Evolutionary conservation across 1,140 invertebrate genomes (phyloP).

Genomic region (Aricia agestis): DNA sequence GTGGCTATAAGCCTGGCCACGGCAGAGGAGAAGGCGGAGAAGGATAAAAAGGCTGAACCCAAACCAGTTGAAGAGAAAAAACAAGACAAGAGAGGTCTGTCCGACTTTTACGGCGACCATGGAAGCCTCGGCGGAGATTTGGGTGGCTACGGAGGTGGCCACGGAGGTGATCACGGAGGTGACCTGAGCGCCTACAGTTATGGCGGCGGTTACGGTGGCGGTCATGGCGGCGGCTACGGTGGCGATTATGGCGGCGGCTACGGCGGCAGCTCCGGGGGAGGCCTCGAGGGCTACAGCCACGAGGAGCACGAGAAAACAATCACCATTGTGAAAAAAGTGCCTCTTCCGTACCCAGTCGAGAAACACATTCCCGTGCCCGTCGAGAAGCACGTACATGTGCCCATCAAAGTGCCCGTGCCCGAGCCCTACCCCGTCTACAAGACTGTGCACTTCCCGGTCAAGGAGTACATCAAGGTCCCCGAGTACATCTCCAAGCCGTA

Average conservation of each 20-base stretch:
- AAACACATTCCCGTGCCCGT: conserved; percentile 78
- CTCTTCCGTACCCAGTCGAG: conserved; percentile 79
- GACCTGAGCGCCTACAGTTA: conserved; percentile 18
- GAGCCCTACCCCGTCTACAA: conserved; percentile 80
- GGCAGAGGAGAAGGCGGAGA: conserved; percentile 75
- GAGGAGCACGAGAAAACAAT: conserved; percentile 80
- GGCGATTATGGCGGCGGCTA: conserved; percentile 34
- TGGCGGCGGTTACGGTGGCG: conserved; percentile 17
- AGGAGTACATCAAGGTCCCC: conserved; percentile 80
- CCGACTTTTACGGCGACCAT: conserved; percentile 74
- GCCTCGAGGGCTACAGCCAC: conserved; percentile 29
- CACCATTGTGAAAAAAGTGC: conserved; percentile 84
- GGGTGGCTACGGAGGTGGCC: conserved; percentile 36
- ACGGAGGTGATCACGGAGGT: conserved; percentile 37
- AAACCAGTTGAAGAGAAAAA: conserved; percentile 72
- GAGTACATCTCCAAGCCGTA: conserved; percentile 79
- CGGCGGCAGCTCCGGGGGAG: conserved; percentile 6
- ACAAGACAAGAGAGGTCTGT: conserved; percentile 81
- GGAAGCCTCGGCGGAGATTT: conserved; percentile 37
- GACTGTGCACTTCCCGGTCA: conserved; percentile 79
- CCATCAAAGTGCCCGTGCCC: conserved; percentile 78
- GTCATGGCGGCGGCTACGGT: conserved; percentile 32
- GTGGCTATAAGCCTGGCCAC: conserved; percentile 72
- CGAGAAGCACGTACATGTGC: conserved; percentile 76
- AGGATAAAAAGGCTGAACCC: conserved; percentile 73